A percentile compares a stretch with the other conserved stretches of the same genome.
Conservation (phyloP, 2,113 vertebrate species). For the Mustela lutreola region DNA sequence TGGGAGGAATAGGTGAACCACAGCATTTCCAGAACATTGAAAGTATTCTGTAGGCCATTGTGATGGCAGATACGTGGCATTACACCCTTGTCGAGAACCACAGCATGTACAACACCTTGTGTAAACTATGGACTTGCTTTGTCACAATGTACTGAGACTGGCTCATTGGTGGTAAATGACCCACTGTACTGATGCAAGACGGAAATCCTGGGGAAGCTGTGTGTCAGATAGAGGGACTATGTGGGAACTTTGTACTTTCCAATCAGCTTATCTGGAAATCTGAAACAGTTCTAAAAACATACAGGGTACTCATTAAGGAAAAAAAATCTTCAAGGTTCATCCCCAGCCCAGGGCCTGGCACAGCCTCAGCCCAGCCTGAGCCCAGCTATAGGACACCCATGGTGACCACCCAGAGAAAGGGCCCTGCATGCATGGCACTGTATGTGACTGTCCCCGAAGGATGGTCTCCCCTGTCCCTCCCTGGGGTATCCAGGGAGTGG, state of each 20-base stretch:
- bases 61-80: fast-evolving
- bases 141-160: too few species aligned
- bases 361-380: background rate
- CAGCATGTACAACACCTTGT: fast-evolving
- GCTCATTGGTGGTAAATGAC: fast-evolving
- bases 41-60: background rate
- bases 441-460: fast-evolving
- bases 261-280: too few species aligned
- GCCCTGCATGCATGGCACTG: background rate
- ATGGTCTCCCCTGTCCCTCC: fast-evolving
- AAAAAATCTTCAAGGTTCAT: background rate
- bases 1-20: background rate
- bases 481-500: background rate
- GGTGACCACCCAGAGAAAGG: fast-evolving
- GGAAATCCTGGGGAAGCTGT: fast-evolving
- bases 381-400: background rate
- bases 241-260: fast-evolving
- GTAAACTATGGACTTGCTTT: background rate
- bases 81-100: background rate
- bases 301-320: background rate
- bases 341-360: background rate
- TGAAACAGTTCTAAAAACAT: background rate
- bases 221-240: fast-evolving
- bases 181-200: background rate
- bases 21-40: background rate